Base-by-base conservation (phyloP, 2,797 vertebrate species). In the Hyperoplus lanceolatus region DNA sequence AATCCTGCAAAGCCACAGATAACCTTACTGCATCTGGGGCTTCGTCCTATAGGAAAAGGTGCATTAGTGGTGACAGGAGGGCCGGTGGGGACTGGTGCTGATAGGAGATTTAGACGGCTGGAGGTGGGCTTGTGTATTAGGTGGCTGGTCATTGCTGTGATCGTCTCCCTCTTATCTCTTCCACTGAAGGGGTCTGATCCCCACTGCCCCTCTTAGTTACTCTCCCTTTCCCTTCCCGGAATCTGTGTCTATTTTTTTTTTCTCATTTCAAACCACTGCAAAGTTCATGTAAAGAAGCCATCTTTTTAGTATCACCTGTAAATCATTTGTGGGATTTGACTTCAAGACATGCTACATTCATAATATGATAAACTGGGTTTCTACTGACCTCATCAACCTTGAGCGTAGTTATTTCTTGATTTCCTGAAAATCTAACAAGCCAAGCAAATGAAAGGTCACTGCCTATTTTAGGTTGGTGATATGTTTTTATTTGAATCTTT, bases 41-140 rank as follows among this genome's bases (percentile, higher is more conserved):
- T 92, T 90, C 81, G 89, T 95, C 90, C 92, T 93, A 77, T 84
- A 91, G 91, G 90, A 92, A 86, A 87, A 90, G 93, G 92, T 91
- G 94, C 94, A 96, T 96, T 96, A 94, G 94, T 94, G 94, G 91
- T 96, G 95, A 96, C 95, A 95, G 93, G 87, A 82, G 86, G 92
- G 90, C 91, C 91, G 61, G 83, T 87, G 93, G 94, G 93, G 85
- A 89, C 84, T 50, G 82, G 86, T 87, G 87, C 91, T 90, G 92
- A 90, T 89, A 92, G 92, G 87, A 87, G 91, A 92, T 93, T 89
- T 87, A 86, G 85, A 93, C 88, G 89, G 92, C 87, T 90, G 83
- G 87, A 93, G 92, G 92, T 90, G 92, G 88, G 87, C 83, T 81
- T 93, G 88, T 94, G 93, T 93, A 94, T 95, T 95, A 92, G 94